A percentile compares a stretch with the other conserved stretches of the same genome.
phyloP scores from a whole-genome alignment of 2,888 invertebrate genomes.

The Morpho deidamia region DNA sequence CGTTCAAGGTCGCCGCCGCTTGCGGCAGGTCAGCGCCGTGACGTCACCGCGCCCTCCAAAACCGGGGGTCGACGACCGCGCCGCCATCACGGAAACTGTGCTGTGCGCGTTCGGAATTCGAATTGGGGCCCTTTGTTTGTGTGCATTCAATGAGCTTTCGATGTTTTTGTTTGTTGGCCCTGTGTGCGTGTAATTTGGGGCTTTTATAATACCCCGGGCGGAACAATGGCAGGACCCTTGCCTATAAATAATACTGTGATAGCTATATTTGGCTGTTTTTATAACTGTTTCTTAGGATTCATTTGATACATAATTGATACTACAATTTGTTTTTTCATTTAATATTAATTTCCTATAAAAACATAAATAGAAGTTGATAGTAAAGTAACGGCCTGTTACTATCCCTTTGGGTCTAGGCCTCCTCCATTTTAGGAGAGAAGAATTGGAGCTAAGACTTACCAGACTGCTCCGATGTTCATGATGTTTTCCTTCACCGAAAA shows the following conservation, averaged over 20 bases:
- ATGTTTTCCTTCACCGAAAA: too few relatives aligned
- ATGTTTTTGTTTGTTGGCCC: conserved; percentile 26
- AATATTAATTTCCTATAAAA: too few relatives aligned
- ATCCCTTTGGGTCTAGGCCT: too few relatives aligned
- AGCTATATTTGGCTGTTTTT: conserved; percentile 17
- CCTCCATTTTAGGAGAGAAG: too few relatives aligned
- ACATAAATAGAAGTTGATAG: too few relatives aligned
- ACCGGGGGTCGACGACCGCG: conserved; percentile 62
- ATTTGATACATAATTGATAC: too few relatives aligned
- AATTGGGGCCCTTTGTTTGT: conserved; percentile 57
- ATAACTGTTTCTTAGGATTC: too few relatives aligned
- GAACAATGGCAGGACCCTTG: conserved; percentile 26
- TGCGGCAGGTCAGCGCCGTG: conserved; percentile 70
- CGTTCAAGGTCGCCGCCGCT: conserved; percentile 57
- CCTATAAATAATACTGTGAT: conserved; percentile 26
- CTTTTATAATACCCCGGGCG: conserved; percentile 24
- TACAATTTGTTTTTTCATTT: too few relatives aligned
- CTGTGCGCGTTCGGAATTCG: conserved; percentile 71
- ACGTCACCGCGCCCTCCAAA: conserved; percentile 76
- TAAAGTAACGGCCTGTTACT: too few relatives aligned
- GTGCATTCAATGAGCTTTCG: conserved; percentile 43
- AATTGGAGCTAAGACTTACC: too few relatives aligned
- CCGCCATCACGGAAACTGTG: conserved; percentile 72
- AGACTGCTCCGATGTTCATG: too few relatives aligned
- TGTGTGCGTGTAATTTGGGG: conserved; percentile 43